Percentiles rank a stretch among this genome's conserved stretches.
phyloP scores from a whole-genome alignment of 2,888 invertebrate genomes.

The Falcaria lacertinaria region DNA sequence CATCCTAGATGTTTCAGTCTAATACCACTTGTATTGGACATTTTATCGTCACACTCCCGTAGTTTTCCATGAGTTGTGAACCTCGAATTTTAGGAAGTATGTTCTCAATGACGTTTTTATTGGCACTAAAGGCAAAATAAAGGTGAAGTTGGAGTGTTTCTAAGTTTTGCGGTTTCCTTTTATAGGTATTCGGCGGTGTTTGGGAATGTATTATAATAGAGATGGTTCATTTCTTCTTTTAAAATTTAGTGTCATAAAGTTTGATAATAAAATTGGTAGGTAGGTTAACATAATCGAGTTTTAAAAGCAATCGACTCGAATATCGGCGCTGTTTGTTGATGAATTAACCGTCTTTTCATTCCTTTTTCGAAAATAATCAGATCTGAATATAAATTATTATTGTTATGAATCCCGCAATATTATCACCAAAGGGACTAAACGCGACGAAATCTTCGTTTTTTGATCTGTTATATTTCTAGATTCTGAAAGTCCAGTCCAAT shows the following conservation, averaged over 20 bases:
- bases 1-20: conserved; percentile 61
- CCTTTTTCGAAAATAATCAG: too few species aligned
- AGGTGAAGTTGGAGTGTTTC: conserved; percentile 63
- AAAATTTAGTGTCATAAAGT: neutral
- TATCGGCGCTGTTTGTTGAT: too few species aligned
- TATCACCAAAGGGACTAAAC: too few species aligned
- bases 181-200: conserved; percentile 32
- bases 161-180: conserved; percentile 56
- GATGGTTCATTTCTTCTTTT: neutral
- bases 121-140: conserved; percentile 62
- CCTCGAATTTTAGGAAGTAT: conserved; percentile 61
- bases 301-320: neutral
- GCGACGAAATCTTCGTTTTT: too few species aligned
- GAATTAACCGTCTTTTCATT: too few species aligned
- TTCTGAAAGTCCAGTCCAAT: neutral
- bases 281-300: too few species aligned
- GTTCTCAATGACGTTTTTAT: conserved; percentile 68
- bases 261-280: neutral
- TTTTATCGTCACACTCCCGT: conserved; percentile 72
- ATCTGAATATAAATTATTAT: too few species aligned
- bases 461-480: too few species aligned
- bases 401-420: too few species aligned
- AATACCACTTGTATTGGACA: conserved; percentile 74
- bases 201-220: conserved; percentile 7
- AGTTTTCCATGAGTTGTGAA: conserved; percentile 60